These are phyloP conservation scores for Cheilosia pagana DNA, from an alignment of 2,888 invertebrate species.

Conservation along the genomic window DNA sequence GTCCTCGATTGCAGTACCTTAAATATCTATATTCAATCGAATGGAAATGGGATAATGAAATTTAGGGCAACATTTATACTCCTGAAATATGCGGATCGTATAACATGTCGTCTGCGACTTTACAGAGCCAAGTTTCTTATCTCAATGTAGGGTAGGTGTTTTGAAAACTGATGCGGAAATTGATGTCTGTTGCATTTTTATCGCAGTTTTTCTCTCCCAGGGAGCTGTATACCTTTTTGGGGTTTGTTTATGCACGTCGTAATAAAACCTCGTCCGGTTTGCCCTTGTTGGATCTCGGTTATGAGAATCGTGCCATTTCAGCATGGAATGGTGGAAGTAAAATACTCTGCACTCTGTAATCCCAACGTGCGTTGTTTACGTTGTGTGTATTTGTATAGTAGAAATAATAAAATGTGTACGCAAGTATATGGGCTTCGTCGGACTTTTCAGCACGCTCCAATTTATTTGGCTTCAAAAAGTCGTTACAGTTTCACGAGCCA, in stretches of 20 bases:
- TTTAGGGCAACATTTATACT: background rate
- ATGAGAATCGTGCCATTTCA: background rate
- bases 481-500: slow-evolving; percentile 9
- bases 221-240: background rate
- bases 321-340: background rate
- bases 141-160: background rate
- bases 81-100: background rate
- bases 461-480: background rate
- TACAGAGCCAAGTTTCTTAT: background rate
- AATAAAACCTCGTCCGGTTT: background rate
- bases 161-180: background rate
- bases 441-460: slow-evolving; percentile 1
- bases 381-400: background rate
- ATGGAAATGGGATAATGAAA: slow-evolving; percentile 24
- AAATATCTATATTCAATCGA: slow-evolving; percentile 21
- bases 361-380: background rate
- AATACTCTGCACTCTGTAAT: background rate
- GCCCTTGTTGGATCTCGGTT: slow-evolving; percentile 6
- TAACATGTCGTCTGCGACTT: background rate
- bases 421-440: background rate
- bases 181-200: background rate
- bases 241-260: background rate
- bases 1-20: slow-evolving; percentile 15
- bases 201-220: background rate
- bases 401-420: background rate